Conservation (phyloP, 1,140 invertebrate species). For the Vanessa atalanta region DNA sequence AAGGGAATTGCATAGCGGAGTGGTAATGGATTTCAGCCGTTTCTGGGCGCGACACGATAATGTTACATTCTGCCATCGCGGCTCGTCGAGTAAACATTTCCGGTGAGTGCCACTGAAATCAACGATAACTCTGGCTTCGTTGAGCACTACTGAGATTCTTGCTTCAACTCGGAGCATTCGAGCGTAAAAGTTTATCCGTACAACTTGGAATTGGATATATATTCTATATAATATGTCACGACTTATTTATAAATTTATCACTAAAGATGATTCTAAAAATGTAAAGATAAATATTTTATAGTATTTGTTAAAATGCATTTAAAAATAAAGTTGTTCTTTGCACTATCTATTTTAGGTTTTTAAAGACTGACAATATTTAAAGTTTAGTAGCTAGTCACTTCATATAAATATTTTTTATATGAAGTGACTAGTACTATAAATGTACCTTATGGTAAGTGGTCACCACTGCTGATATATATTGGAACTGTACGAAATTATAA, state of each 20-base stretch:
- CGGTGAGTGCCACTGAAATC: conserved; percentile 25
- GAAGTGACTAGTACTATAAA: no score
- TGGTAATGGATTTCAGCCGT: conserved; percentile 24
- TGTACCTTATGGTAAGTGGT: no score
- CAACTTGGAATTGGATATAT: neutral
- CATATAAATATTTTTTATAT: no score
- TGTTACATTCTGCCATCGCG: conserved; percentile 6
- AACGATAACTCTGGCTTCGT: conserved; percentile 14
- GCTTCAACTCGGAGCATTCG: conserved; percentile 8
- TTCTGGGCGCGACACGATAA: conserved; percentile 14
- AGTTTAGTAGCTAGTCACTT: no score
- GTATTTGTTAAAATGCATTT: no score
- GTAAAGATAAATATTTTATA: no score
- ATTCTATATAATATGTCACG: neutral
- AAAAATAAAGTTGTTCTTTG: no score
- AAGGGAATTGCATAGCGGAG: conserved; percentile 51
- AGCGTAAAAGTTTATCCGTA: conserved; percentile 18
- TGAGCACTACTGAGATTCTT: conserved; percentile 18
- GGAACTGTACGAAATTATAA: no score
- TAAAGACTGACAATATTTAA: no score
- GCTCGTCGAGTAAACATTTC: conserved; percentile 24
- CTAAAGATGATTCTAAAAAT: no score
- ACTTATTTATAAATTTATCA: neutral
- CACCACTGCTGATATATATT: no score
- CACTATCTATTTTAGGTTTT: no score